Conservation (phyloP, 1,140 invertebrate genomes). For the Caenorhabditis briggsae region DNA sequence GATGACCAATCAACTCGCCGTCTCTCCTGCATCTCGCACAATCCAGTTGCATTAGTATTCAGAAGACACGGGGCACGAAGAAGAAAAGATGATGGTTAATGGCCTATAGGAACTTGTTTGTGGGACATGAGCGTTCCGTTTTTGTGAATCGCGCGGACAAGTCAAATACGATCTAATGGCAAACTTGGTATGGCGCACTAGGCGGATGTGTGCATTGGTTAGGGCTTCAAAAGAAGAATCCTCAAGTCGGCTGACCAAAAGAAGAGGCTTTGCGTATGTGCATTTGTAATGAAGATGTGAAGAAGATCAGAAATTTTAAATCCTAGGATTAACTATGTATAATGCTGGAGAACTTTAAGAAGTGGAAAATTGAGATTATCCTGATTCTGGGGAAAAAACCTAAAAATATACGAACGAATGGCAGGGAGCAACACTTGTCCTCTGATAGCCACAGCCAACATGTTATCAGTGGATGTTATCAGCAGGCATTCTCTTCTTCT, state of each 20-base stretch:
- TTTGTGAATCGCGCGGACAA: not conserved
- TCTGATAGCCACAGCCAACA: constrained; percentile 21
- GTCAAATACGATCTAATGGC: constrained; percentile 5
- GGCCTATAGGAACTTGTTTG: constrained; percentile 33
- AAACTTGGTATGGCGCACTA: not conserved
- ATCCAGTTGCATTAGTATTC: constrained; percentile 56
- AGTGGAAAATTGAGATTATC: too few relatives aligned
- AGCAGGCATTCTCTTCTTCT: constrained; percentile 35
- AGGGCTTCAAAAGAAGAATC: too few relatives aligned
- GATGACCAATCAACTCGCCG: constrained; percentile 38
- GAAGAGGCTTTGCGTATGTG: too few relatives aligned
- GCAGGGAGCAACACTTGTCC: not conserved
- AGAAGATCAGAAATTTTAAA: too few relatives aligned
- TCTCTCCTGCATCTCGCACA: not conserved
- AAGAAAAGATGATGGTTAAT: constrained; percentile 41
- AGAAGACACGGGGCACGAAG: not conserved
- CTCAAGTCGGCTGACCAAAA: too few relatives aligned
- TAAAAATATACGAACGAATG: not conserved
- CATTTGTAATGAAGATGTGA: too few relatives aligned
- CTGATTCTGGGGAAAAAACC: not conserved
- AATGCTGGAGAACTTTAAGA: too few relatives aligned
- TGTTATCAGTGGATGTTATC: not conserved
- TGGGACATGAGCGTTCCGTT: constrained; percentile 13
- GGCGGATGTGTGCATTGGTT: not conserved
- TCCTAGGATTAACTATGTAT: too few relatives aligned